phyloP scores from a whole-genome alignment of 2,113 vertebrate genomes.

The Gymnocephalus cernua region DNA sequence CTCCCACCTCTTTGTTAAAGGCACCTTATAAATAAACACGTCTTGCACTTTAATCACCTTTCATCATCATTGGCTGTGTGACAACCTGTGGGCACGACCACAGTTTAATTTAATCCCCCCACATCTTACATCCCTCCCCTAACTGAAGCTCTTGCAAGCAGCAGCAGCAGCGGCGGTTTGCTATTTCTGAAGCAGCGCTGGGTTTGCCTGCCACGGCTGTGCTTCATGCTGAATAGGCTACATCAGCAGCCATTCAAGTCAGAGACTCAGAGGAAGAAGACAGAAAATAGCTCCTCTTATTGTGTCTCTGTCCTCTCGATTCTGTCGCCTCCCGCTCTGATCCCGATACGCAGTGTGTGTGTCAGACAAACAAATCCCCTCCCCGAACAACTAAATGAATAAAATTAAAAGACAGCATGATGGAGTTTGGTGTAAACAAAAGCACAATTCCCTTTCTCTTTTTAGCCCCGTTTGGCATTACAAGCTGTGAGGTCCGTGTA shows the following conservation, averaged over 20 bases:
- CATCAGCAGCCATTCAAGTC: slow-evolving; percentile 63
- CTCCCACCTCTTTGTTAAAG: slow-evolving; percentile 31
- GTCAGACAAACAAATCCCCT: slow-evolving; percentile 59
- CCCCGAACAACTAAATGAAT: slow-evolving; percentile 56
- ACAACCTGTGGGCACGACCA: slow-evolving; percentile 56
- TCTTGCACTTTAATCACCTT: slow-evolving; percentile 63
- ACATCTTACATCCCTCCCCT: slow-evolving; percentile 42
- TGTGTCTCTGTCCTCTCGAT: slow-evolving; percentile 65
- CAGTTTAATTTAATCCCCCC: slow-evolving; percentile 49
- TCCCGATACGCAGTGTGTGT: slow-evolving; percentile 53
- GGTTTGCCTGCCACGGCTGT: slow-evolving; percentile 55
- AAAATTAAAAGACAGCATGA: slow-evolving; percentile 58
- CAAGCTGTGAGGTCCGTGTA: too few relatives aligned
- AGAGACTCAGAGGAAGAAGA: slow-evolving; percentile 55
- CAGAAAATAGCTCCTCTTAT: slow-evolving; percentile 66
- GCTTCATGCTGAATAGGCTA: slow-evolving; percentile 51
- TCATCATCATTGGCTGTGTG: slow-evolving; percentile 52
- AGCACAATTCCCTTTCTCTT: slow-evolving; percentile 54
- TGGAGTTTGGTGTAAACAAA: slow-evolving; percentile 64
- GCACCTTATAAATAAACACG: slow-evolving; percentile 54
- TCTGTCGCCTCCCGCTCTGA: slow-evolving; percentile 46
- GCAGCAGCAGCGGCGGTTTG: slow-evolving; percentile 12
- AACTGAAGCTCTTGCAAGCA: slow-evolving; percentile 52
- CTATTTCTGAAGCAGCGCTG: slow-evolving; percentile 54
- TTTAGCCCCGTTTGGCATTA: slow-evolving; percentile 64